phyloP scores from a whole-genome alignment of 2,113 vertebrate genomes.

The Amazona guildingii region DNA sequence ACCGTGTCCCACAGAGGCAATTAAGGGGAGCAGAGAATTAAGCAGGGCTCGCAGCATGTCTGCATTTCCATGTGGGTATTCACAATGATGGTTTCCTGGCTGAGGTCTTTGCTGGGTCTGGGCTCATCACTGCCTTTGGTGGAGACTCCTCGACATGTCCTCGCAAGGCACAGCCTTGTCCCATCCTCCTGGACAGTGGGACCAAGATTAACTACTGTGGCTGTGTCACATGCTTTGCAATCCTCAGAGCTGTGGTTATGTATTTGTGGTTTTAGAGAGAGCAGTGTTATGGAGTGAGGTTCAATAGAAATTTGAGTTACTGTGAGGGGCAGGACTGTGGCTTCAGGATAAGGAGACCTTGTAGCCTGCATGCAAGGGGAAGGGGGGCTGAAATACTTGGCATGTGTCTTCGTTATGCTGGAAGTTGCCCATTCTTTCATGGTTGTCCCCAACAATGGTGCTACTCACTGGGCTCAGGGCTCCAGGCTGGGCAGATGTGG shows the following conservation, averaged over 20 bases:
- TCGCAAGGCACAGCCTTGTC: not conserved
- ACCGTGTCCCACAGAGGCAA: conserved; percentile 29
- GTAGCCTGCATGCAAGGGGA: not conserved
- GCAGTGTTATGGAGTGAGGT: not conserved
- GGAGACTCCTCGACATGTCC: not conserved
- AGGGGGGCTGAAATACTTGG: not conserved
- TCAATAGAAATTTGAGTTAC: not conserved
- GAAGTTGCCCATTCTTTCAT: not conserved
- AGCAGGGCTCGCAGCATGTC: not conserved
- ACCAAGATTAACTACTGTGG: not conserved
- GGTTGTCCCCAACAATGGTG: not conserved
- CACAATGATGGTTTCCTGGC: not conserved
- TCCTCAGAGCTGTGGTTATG: not conserved
- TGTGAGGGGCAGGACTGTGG: not conserved
- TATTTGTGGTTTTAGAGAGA: not conserved
- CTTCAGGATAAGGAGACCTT: not conserved
- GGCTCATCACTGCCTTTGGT: not conserved
- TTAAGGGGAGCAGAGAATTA: not conserved
- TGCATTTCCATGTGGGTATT: not conserved
- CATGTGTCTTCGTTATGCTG: not conserved
- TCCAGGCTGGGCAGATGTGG: not conserved
- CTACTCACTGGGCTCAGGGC: not conserved
- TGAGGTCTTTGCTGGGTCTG: not conserved
- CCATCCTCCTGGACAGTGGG: not conserved
- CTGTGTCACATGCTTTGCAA: not conserved